Evolutionary conservation across 2,113 vertebrate genomes (phyloP).

Genomic region (Clarias macrocephalus): DNA sequence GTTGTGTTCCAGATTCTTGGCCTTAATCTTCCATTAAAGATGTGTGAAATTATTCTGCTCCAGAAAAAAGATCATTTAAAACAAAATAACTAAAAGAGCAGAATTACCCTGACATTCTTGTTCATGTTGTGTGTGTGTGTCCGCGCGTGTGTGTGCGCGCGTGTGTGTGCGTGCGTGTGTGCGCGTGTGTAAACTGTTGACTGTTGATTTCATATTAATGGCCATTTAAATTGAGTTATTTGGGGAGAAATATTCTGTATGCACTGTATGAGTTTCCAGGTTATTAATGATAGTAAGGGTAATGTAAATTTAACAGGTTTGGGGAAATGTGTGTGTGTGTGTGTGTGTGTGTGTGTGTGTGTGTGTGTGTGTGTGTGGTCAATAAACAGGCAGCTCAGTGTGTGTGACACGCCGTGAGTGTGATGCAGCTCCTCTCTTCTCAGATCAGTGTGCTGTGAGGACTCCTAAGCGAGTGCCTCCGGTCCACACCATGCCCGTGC

Average conservation of each 20-base stretch:
- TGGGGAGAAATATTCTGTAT: not conserved
- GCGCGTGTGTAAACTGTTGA: too few relatives aligned
- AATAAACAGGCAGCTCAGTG: not conserved
- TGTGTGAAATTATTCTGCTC: too few relatives aligned
- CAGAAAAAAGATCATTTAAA: too few relatives aligned
- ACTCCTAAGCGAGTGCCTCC: not conserved
- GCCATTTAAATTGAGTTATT: slow-evolving; percentile 32
- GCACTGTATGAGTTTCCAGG: not conserved
- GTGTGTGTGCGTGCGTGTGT: not conserved
- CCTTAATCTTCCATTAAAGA: too few relatives aligned
- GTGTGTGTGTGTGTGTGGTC: not conserved
- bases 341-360: not conserved
- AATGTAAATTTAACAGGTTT: not conserved
- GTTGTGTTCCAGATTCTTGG: too few relatives aligned
- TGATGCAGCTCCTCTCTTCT: not conserved
- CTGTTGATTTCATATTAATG: not conserved
- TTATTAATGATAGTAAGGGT: not conserved
- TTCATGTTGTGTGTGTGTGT: not conserved
- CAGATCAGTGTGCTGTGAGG: not conserved
- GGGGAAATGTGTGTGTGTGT: not conserved
- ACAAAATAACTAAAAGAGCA: too few relatives aligned
- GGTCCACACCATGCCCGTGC: not conserved
- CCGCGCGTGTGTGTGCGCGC: not conserved
- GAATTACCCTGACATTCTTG: too few relatives aligned
- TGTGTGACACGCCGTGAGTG: not conserved